Evolutionary conservation across 2,113 vertebrate genomes (phyloP).

Genomic region (zebrafish (Danio rerio)): DNA sequence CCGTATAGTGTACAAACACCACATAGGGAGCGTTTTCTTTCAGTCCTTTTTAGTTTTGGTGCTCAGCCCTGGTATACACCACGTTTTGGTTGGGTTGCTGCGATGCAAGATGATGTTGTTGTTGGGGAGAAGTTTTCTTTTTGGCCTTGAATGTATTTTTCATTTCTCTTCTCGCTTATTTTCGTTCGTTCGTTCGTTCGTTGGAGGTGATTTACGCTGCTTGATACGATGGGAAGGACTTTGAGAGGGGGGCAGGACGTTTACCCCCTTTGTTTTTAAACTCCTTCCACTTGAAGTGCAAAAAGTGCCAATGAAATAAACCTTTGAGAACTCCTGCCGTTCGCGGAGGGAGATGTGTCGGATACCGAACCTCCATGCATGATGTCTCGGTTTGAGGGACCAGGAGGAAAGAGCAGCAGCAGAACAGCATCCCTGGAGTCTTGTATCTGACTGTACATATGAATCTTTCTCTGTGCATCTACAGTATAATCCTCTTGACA

Average conservation of each 20-base stretch:
- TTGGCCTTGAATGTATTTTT: conserved; percentile 55
- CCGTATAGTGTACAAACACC: neutral
- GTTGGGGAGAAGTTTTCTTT: conserved; percentile 30
- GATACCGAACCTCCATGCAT: neutral
- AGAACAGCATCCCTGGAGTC: neutral
- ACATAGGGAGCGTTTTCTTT: neutral
- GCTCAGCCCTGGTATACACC: conserved; percentile 27
- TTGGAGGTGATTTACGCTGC: conserved; percentile 47
- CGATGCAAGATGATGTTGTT: neutral
- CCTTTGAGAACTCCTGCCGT: neutral
- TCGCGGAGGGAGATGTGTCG: neutral
- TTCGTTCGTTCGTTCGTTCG: neutral
- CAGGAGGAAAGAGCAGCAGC: neutral
- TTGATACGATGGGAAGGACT: conserved; percentile 37
- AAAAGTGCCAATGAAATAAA: conserved; percentile 63
- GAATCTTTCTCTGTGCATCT: conserved; percentile 71
- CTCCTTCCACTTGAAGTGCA: neutral
- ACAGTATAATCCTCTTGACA: conserved; percentile 70
- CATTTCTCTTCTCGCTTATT: conserved; percentile 9
- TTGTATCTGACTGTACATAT: conserved; percentile 62
- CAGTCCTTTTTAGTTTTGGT: neutral
- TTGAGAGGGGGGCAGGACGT: neutral
- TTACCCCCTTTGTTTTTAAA: conserved; percentile 23
- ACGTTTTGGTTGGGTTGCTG: conserved; percentile 4
- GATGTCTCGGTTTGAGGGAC: conserved; percentile 9